Conservation (phyloP, 2,113 vertebrate genomes). For the Odontophorus gujanensis region DNA sequence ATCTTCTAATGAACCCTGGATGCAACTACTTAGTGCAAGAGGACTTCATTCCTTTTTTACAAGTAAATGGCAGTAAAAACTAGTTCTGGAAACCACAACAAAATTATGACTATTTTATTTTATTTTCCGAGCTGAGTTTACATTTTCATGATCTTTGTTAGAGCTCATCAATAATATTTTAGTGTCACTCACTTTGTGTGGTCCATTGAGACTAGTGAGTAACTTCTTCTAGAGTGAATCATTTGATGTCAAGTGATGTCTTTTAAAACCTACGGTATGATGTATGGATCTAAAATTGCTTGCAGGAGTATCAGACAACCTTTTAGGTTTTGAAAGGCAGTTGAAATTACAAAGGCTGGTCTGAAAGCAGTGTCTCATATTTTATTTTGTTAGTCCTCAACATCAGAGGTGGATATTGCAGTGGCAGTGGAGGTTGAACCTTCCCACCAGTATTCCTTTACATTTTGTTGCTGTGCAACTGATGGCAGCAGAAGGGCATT, state of each 20-base stretch:
- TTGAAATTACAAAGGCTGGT: background rate
- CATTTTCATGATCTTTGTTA: background rate
- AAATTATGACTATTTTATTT: background rate
- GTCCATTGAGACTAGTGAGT: background rate
- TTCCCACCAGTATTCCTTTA: no score
- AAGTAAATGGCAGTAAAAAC: constrained; percentile 79
- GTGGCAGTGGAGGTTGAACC: no score
- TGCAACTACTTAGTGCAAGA: constrained; percentile 94
- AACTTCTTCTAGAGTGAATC: background rate
- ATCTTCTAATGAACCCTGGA: constrained; percentile 92
- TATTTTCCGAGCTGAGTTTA: background rate
- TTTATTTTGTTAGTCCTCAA: no score
- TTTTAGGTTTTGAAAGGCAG: background rate
- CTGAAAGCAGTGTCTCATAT: no score
- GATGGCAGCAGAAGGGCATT: no score
- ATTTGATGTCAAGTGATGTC: background rate
- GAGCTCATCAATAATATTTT: background rate
- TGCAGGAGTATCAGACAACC: background rate
- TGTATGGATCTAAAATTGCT: background rate
- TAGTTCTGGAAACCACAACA: background rate
- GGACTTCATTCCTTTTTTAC: constrained; percentile 96
- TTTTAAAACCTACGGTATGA: background rate
- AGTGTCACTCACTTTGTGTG: background rate
- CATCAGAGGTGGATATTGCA: no score
- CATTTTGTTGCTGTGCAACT: no score